Evolutionary conservation across 2,888 invertebrate species (phyloP), one percentile per base, ranked within the genome.

Genomic region (Lamellibrachia columna): DNA sequence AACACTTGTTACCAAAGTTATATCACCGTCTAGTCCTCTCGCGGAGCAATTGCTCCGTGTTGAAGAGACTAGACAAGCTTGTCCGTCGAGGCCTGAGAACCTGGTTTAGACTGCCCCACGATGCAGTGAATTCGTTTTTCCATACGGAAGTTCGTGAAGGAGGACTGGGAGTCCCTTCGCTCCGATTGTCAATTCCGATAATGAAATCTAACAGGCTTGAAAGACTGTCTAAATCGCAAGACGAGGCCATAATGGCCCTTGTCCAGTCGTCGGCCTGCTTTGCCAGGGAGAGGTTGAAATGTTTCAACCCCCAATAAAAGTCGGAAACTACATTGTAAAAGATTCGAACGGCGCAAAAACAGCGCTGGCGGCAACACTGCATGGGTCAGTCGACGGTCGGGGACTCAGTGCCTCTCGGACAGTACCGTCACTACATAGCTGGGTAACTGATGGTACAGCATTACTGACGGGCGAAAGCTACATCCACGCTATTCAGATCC

Each of bases 1-100:
- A 15, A 15, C 90, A 90, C 90, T n/a, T 90, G 22, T 90, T 90
- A n/a, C 90, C 90, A n/a, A 90, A 90, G n/a, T 90, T 90, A 90
- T n/a, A 90, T 1, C 40, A 40, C 40, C n/a, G n/a, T n/a, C n/a
- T n/a, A n/a, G n/a, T n/a, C 40, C 40, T 40, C 40, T 40, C 40
- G 40, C 40, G 40, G 40, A 40, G 40, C 40, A 40, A 40, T 1
- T 40, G 40, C 40, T 40, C 40, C 40, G 40, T 40, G 40, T 40
- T 40, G 40, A 40, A 40, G 40, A 40, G 40, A 40, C 40, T 40
- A 22, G 22, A 90, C n/a, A 90, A 90, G 90, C 90, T 90, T 22
- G 90, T 90, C n/a, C n/a, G 15, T 22, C n/a, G 22, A 22, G n/a
- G 90, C 15, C n/a, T n/a, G n/a, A 90, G 1, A 90, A n/a, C 90